Base-by-base conservation (phyloP, 2,888 invertebrate species). In the Drosophila sordidula region DNA sequence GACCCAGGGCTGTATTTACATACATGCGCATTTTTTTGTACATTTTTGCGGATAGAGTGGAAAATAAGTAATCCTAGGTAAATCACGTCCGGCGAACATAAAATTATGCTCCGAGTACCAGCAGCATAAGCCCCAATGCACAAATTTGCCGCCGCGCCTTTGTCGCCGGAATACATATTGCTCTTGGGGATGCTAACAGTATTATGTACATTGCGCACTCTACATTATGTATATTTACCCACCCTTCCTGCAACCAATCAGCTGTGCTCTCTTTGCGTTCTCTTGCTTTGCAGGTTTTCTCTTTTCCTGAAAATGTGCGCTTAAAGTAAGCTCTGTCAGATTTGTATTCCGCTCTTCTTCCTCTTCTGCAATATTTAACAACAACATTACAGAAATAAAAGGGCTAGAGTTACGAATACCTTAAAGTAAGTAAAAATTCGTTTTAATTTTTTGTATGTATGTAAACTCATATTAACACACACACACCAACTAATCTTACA, bases 131-230 rank as follows among this genome's bases (percentile, higher is more conserved):
- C 58, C 64, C 58, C 55, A 58, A 64, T 45, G 57, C 56, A 54
- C 45, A 59, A 63, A 52, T 56, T 66, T 49, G 51, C 47, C 58
- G 39, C 45, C 41, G 70, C 63, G 44, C 51, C 45, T 67, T 68
- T 74, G 70, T 76, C 70, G 85, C 90, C 89, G 65, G 80, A 78
- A 74, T 82, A 87, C 90, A 90, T 85, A 82, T 89, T 66, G 89
- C 89, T 89, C 68, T 88, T 90, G 90, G 89, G 90, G 90, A 89
- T 90, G 90, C 78, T 89, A 69, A 72, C 77, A 78, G 89, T 75
- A 68, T 72, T 82, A 45, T 68, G 12, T 68, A 68, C 75, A 39
- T 18, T n/a, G 16, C 16, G 29, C 29, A 8, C 14, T 25, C n/a
- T 34, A 32, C 26, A 16, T 47, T 36, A 81, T 59, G 34, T 50